These are phyloP conservation scores for Cichladusa arquata DNA, from an alignment of 2,113 vertebrate genomes.

Conservation along the genomic window DNA sequence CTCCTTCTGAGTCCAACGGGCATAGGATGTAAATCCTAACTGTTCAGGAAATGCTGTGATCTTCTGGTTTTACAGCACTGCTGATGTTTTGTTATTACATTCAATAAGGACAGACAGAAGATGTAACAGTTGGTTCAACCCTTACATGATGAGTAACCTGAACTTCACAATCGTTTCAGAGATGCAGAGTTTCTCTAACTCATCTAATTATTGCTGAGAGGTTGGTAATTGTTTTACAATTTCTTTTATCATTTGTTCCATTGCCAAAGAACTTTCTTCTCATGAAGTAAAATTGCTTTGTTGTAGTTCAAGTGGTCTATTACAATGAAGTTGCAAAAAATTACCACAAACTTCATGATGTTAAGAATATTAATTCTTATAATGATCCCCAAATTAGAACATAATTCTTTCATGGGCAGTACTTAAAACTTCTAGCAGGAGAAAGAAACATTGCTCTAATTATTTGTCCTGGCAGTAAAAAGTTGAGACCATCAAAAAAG, in stretches of 20 bases:
- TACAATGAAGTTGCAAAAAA: not conserved
- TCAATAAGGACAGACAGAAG: not conserved
- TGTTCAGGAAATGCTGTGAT: not conserved
- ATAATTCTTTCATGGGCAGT: slow-evolving; percentile 3
- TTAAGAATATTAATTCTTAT: slow-evolving; percentile 15
- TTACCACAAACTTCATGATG: not conserved
- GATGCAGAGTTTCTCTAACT: not conserved
- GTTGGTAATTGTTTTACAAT: not conserved
- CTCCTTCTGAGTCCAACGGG: not conserved
- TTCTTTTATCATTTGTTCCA: slow-evolving; percentile 5
- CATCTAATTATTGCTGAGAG: not conserved
- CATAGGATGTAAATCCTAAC: not conserved
- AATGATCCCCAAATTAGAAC: not conserved
- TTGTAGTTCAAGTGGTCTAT: not conserved
- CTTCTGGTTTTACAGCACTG: not conserved
- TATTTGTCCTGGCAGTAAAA: not conserved
- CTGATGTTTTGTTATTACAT: not conserved
- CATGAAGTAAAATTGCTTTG: not conserved
- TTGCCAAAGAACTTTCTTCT: not conserved
- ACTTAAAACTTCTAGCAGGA: not conserved
- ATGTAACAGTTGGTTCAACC: not conserved
- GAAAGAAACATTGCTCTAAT: not conserved
- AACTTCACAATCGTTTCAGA: not conserved
- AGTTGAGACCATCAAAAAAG: not conserved
- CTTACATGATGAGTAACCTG: not conserved